These are phyloP conservation scores for Xyrichtys novacula DNA, from an alignment of 2,797 vertebrate genomes.

Conservation along the genomic window DNA sequence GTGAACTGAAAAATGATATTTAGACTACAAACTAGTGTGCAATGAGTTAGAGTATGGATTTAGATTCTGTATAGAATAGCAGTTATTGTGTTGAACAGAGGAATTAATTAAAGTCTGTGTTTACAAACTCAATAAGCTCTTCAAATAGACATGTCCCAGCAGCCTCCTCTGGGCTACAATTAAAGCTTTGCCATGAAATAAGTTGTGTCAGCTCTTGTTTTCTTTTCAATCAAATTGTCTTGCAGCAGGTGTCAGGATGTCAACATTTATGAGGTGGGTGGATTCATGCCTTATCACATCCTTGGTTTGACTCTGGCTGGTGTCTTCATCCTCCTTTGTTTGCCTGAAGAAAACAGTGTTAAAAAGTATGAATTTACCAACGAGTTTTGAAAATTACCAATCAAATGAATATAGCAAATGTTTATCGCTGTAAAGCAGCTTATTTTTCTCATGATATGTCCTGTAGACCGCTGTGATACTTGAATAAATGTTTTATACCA, in stretches of 20 bases:
- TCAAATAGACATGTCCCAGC: not conserved
- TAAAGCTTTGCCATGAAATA: constrained; percentile 8
- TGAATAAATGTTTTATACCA: no score
- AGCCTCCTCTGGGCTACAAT: constrained; percentile 6
- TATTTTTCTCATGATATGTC: no score
- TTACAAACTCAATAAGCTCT: no score
- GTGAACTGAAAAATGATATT: constrained; percentile 37
- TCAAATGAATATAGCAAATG: no score
- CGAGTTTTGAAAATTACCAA: no score
- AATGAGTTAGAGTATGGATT: not conserved
- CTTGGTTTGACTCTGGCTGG: not conserved
- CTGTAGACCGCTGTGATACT: no score
- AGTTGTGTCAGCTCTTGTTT: constrained; percentile 5
- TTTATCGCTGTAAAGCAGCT: no score
- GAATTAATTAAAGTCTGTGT: not conserved
- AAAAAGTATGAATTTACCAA: no score
- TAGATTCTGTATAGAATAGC: no score
- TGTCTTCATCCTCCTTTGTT: no score
- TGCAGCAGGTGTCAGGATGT: not conserved
- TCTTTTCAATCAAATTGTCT: not conserved
- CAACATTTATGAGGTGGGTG: not conserved
- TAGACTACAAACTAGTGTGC: constrained; percentile 1
- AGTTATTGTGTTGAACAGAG: not conserved
- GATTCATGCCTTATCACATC: not conserved
- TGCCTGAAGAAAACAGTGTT: no score